Evolutionary conservation across 2,888 invertebrate genomes (phyloP).

Genomic region (Callimorpha dominula): DNA sequence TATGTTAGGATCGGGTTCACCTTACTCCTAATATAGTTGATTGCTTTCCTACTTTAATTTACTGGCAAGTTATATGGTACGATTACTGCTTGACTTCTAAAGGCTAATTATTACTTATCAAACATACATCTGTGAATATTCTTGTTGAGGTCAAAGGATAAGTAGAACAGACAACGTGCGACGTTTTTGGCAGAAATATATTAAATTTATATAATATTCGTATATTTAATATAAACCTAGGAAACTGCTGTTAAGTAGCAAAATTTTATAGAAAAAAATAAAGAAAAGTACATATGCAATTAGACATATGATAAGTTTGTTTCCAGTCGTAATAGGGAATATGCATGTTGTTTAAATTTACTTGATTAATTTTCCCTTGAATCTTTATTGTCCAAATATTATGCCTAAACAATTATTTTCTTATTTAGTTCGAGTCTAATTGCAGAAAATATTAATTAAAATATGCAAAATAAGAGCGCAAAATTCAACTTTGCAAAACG

Average conservation of each 20-base stretch:
- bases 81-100: conserved; percentile 8
- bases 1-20: conserved; percentile 3
- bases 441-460: no score
- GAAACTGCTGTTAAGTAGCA: neutral
- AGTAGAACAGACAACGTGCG: neutral
- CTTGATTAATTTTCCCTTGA: no score
- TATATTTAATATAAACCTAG: neutral
- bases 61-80: neutral
- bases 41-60: conserved; percentile 12
- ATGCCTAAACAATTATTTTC: no score
- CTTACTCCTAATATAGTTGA: conserved; percentile 5
- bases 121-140: neutral
- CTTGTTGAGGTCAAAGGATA: neutral
- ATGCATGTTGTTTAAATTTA: no score
- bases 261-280: neutral
- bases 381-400: no score
- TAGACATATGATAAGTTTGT: neutral
- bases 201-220: neutral
- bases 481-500: no score
- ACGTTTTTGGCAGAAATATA: neutral
- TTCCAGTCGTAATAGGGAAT: no score
- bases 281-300: neutral
- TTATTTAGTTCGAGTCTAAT: no score
- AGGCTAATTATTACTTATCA: neutral
- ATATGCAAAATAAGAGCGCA: no score